Conservation (phyloP, 2,888 invertebrate genomes). For the Yponomeuta plumbellus region DNA sequence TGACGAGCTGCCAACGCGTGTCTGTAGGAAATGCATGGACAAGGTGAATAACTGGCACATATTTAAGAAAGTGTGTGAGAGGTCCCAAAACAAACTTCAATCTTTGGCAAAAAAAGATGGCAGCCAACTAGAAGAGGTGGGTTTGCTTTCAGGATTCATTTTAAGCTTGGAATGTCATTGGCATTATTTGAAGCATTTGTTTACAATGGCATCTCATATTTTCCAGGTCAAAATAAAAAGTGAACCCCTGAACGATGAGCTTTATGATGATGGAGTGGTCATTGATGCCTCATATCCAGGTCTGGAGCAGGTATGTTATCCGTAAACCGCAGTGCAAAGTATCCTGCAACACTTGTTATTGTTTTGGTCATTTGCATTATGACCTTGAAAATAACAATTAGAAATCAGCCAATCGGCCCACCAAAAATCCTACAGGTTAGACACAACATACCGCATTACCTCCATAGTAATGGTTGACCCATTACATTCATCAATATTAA, state of each 20-base stretch:
- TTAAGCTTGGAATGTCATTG: slow-evolving; percentile 54
- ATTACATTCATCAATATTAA: too few species aligned
- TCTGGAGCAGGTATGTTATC: slow-evolving; percentile 53
- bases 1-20: slow-evolving; percentile 80
- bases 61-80: slow-evolving; percentile 79
- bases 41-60: slow-evolving; percentile 81
- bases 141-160: slow-evolving; percentile 45
- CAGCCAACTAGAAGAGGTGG: slow-evolving; percentile 73
- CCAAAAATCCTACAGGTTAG: too few species aligned
- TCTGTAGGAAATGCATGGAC: slow-evolving; percentile 79
- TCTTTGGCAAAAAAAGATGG: slow-evolving; percentile 74
- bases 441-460: too few species aligned
- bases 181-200: slow-evolving; percentile 18
- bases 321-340: neutral
- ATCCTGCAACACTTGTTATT: neutral
- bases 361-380: neutral
- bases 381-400: too few species aligned
- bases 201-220: slow-evolving; percentile 35
- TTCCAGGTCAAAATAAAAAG: slow-evolving; percentile 76
- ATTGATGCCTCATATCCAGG: slow-evolving; percentile 69
- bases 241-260: slow-evolving; percentile 74
- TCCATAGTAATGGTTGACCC: too few species aligned
- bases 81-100: slow-evolving; percentile 80
- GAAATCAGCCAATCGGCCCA: too few species aligned
- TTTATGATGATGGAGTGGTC: slow-evolving; percentile 72